Conservation (phyloP, 1,140 invertebrate genomes). For the Brachionus plicatilis region DNA sequence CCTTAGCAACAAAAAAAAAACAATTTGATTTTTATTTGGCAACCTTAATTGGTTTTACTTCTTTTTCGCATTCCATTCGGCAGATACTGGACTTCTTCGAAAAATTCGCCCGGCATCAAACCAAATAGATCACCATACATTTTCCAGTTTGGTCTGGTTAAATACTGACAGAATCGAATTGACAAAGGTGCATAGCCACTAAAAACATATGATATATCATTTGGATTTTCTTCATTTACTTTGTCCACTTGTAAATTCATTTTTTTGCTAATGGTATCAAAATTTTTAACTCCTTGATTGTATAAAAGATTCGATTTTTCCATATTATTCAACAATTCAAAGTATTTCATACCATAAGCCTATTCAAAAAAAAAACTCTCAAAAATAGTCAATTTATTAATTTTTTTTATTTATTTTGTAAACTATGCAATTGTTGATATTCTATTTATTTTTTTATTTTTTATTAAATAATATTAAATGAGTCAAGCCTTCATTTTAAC, state of each 20-base stretch:
- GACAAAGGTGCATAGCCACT: conserved; percentile 84
- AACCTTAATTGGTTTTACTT: conserved; percentile 43
- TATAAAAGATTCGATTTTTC: conserved; percentile 78
- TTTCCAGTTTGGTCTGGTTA: conserved; percentile 69
- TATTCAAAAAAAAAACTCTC: conserved; percentile 54
- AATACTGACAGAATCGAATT: conserved; percentile 62
- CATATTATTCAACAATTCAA: conserved; percentile 75
- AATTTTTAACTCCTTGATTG: conserved; percentile 58
- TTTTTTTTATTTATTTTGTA: background rate
- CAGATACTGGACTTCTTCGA: conserved; percentile 59
- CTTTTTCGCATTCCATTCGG: conserved; percentile 53
- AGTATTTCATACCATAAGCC: conserved; percentile 80
- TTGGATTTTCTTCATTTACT: conserved; percentile 60
- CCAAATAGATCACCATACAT: conserved; percentile 65
- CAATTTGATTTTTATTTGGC: too few species aligned
- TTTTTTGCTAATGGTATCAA: conserved; percentile 7
- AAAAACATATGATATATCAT: conserved; percentile 86
- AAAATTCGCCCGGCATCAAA: conserved; percentile 62
- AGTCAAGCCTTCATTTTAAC: too few species aligned
- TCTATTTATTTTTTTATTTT: too few species aligned
- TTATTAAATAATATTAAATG: too few species aligned
- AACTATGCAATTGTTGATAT: background rate
- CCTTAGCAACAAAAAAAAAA: conserved; percentile 45
- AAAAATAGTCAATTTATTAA: background rate
- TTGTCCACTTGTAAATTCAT: conserved; percentile 34